A percentile compares a stretch with the other conserved stretches of the same genome.
Evolutionary conservation across 2,888 invertebrate species (phyloP).

Genomic region (Meteorus cinctellus): DNA sequence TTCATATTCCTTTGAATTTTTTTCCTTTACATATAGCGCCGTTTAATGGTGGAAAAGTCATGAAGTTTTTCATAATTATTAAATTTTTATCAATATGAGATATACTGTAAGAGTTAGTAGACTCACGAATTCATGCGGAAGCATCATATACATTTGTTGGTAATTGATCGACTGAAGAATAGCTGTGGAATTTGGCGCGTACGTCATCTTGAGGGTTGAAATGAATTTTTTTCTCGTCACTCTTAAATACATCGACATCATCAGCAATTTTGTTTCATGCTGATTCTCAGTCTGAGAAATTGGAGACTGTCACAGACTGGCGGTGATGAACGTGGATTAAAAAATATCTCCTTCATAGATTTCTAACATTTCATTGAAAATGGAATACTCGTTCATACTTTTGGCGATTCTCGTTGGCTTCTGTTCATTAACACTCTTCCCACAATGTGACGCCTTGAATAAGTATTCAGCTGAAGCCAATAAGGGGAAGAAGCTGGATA

Average conservation of each 20-base stretch:
- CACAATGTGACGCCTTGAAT: slow-evolving; percentile 69
- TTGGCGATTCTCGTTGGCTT: neutral
- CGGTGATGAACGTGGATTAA: too few species aligned
- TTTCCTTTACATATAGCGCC: too few species aligned
- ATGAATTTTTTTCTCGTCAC: neutral
- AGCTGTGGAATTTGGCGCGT: neutral
- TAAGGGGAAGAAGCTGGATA: slow-evolving; percentile 56
- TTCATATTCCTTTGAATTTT: neutral
- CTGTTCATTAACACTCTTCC: slow-evolving; percentile 40
- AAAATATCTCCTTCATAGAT: neutral
- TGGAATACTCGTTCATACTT: neutral
- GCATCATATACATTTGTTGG: slow-evolving; percentile 72
- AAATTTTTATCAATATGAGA: neutral
- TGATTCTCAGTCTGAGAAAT: neutral
- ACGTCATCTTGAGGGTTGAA: slow-evolving; percentile 1
- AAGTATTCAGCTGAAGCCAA: slow-evolving; percentile 81
- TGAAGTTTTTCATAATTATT: neutral
- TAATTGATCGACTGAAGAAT: neutral
- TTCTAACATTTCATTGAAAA: neutral
- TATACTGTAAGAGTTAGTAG: neutral
- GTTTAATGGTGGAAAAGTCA: neutral
- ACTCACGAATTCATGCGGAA: neutral
- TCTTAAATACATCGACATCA: neutral
- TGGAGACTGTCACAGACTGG: slow-evolving; percentile 7
- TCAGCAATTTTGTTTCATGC: neutral